Conservation (phyloP, 2,797 vertebrate genomes). For the Danio albolineatus region DNA sequence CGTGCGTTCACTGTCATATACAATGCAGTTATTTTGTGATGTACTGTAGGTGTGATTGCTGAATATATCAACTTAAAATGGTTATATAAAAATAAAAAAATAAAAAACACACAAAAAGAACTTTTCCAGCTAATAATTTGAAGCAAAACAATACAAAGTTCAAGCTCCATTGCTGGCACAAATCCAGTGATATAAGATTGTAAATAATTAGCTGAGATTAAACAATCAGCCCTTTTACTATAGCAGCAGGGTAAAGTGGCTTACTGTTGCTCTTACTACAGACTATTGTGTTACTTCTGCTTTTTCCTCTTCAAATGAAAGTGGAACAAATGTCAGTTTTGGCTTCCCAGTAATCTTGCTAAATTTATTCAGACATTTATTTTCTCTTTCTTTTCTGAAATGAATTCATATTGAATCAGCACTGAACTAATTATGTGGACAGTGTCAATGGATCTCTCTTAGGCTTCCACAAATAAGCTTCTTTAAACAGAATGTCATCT, state of each 20-base stretch:
- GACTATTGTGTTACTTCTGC: background rate
- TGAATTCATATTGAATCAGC: background rate
- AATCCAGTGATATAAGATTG: background rate
- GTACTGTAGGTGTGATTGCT: no score
- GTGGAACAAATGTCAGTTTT: background rate
- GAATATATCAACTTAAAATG: background rate
- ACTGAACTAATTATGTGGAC: background rate
- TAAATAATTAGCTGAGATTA: conserved; percentile 3
- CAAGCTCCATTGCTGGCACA: background rate
- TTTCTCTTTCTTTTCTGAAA: background rate
- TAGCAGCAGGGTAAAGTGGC: background rate
- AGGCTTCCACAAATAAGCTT: conserved; percentile 25
- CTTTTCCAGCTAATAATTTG: background rate
- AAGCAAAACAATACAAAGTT: background rate
- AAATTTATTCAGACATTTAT: background rate
- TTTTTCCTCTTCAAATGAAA: background rate
- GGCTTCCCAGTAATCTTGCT: background rate
- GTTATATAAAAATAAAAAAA: no score
- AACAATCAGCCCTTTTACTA: background rate
- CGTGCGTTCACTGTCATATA: no score
- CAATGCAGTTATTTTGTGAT: no score
- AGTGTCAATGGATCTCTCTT: background rate
- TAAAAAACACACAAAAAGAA: background rate
- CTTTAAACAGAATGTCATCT: conserved; percentile 1
- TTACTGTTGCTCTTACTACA: background rate